phyloP scores from a whole-genome alignment of 2,113 vertebrate genomes.

The Microcebus murinus region DNA sequence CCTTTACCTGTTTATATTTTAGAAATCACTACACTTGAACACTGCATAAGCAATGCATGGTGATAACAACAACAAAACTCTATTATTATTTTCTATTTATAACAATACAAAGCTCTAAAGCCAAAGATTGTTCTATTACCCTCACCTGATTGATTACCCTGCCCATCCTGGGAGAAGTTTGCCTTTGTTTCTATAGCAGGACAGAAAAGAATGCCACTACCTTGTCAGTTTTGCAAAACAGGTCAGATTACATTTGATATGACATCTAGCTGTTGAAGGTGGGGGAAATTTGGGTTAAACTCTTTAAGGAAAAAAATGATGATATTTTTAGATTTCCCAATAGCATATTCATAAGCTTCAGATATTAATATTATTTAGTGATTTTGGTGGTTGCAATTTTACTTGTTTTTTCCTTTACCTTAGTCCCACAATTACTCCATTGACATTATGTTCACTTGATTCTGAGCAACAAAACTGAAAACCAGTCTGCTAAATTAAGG shows the following conservation, averaged over 20 bases:
- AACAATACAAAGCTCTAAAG: slow-evolving; percentile 36
- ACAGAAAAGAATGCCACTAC: neutral
- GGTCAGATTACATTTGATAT: neutral
- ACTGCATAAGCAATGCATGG: neutral
- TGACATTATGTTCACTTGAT: neutral
- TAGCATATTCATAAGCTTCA: neutral
- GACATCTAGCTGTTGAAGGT: neutral
- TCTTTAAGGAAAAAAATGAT: neutral
- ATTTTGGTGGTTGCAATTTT: neutral
- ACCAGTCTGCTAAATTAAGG: neutral
- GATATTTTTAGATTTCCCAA: neutral
- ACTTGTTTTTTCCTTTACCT: neutral
- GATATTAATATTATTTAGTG: neutral
- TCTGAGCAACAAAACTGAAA: slow-evolving; percentile 42
- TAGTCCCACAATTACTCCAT: neutral
- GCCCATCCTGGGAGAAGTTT: neutral
- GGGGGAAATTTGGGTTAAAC: neutral
- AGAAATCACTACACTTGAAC: slow-evolving; percentile 40
- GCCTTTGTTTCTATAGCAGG: neutral
- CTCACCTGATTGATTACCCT: slow-evolving; percentile 1
- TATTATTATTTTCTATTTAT: slow-evolving; percentile 55
- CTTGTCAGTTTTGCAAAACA: neutral
- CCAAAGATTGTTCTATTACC: neutral
- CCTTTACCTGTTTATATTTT: slow-evolving; percentile 43
- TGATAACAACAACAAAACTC: slow-evolving; percentile 22